phyloP scores from a whole-genome alignment of 2,113 vertebrate genomes.

The Condylura cristata region DNA sequence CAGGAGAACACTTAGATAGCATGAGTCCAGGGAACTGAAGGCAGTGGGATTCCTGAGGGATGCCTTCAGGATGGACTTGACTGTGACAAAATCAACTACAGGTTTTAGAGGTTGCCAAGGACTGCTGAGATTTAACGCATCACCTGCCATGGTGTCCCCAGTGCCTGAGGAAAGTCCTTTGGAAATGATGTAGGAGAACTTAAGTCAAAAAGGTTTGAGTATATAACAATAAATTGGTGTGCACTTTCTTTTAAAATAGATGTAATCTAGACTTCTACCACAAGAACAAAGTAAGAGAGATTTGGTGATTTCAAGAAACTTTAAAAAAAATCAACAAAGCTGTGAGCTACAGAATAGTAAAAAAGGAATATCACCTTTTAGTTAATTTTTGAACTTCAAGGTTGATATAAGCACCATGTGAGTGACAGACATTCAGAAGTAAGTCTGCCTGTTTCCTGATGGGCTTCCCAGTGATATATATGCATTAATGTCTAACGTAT shows the following conservation, averaged over 20 bases:
- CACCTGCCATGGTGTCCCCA: neutral
- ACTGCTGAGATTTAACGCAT: neutral
- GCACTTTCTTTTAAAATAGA: neutral
- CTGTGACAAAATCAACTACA: neutral
- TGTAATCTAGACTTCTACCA: neutral
- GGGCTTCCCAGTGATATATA: neutral
- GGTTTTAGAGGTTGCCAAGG: neutral
- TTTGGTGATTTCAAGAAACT: neutral
- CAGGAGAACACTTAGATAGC: neutral
- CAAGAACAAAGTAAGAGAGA: neutral
- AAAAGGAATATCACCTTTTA: neutral
- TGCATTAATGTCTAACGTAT: neutral
- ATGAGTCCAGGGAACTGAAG: neutral
- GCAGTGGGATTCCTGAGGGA: too few relatives aligned
- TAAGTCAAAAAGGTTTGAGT: neutral
- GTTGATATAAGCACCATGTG: neutral
- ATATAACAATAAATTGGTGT: neutral
- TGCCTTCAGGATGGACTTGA: neutral
- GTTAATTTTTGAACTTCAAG: neutral
- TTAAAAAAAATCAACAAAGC: neutral
- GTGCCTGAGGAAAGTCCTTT: neutral
- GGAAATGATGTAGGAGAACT: neutral
- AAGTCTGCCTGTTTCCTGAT: neutral
- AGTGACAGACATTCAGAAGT: neutral
- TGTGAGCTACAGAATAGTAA: neutral